Percentiles rank a stretch among this genome's conserved stretches.
These are phyloP conservation scores for Acleris laterana DNA, from an alignment of 2,888 invertebrate genomes.

Conservation along the genomic window DNA sequence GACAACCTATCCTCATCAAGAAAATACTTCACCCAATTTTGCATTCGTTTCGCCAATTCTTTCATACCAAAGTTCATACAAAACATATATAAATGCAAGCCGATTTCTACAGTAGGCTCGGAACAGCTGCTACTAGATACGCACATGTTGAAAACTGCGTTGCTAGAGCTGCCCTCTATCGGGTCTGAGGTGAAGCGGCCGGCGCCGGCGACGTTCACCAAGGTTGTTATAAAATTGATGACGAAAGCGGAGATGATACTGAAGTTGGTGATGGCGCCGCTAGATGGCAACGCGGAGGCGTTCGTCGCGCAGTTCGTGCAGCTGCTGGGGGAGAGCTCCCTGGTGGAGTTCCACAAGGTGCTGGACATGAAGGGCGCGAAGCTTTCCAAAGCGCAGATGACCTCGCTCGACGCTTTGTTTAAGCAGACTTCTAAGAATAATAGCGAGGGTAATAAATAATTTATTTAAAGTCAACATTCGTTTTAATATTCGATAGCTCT, in stretches of 20 bases:
- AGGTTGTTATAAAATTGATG: conserved; percentile 95
- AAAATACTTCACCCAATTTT: conserved; percentile 99
- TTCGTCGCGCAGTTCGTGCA: conserved; percentile 96
- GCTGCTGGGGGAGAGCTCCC: conserved; percentile 94
- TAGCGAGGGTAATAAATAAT: conserved; percentile 42
- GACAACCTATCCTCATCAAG: conserved; percentile 95
- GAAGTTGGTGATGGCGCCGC: conserved; percentile 98
- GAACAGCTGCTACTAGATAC: conserved; percentile 97
- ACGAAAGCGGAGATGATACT: conserved; percentile 99
- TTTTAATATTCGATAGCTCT: too few species aligned
- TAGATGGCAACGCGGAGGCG: conserved; percentile 86
- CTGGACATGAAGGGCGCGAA: conserved; percentile 96
- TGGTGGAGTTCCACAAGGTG: conserved; percentile 96
- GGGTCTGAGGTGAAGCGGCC: conserved; percentile 94
- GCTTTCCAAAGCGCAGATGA: conserved; percentile 62
- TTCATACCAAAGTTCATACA: conserved; percentile 98
- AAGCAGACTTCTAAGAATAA: conserved; percentile 54
- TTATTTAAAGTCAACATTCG: too few species aligned
- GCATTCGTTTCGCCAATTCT: conserved; percentile 96
- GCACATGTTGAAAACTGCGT: conserved; percentile 96
- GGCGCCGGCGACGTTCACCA: conserved; percentile 94
- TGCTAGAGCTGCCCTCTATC: conserved; percentile 97
- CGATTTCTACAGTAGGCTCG: conserved; percentile 94
- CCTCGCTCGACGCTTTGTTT: conserved; percentile 61
- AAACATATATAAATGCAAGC: conserved; percentile 95